Evolutionary conservation across 2,113 vertebrate genomes (phyloP).

Genomic region (Dipodomys stephensi): DNA sequence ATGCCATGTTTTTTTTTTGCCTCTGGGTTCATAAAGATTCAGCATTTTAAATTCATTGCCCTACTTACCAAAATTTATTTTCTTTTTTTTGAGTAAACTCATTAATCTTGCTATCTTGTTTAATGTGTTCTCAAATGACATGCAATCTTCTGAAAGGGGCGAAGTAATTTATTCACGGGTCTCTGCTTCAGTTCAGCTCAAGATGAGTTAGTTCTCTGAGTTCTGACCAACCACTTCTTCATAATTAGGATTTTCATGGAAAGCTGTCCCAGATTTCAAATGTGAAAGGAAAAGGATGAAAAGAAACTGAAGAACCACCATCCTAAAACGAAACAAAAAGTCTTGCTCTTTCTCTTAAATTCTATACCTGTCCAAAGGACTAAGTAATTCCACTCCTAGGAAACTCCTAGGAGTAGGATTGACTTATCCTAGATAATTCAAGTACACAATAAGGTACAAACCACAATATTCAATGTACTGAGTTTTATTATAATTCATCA

Average conservation of each 20-base stretch:
- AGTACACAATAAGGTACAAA: neutral
- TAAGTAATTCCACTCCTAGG: rapidly evolving
- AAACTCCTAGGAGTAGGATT: neutral
- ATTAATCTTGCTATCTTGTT: constrained; percentile 1
- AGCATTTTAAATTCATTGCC: neutral
- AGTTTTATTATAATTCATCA: neutral
- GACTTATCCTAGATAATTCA: neutral
- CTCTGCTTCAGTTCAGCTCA: neutral
- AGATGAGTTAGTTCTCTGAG: neutral
- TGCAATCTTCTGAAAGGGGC: neutral
- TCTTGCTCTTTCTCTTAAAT: neutral
- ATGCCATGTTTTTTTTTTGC: neutral
- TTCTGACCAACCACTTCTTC: neutral
- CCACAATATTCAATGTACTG: neutral
- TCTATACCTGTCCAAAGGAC: neutral
- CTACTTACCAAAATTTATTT: constrained; percentile 25
- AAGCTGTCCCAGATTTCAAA: constrained; percentile 10
- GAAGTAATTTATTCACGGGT: neutral
- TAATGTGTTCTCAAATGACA: neutral
- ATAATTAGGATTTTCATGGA: constrained; percentile 20
- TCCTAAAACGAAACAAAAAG: neutral
- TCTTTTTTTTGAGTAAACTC: constrained; percentile 2
- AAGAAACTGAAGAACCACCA: neutral
- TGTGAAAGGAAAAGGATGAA: neutral
- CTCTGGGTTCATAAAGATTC: neutral